A percentile compares a stretch with the other conserved stretches of the same genome.
Evolutionary conservation across 2,888 invertebrate species (phyloP).

Genomic region (Epistrophella euchroma): DNA sequence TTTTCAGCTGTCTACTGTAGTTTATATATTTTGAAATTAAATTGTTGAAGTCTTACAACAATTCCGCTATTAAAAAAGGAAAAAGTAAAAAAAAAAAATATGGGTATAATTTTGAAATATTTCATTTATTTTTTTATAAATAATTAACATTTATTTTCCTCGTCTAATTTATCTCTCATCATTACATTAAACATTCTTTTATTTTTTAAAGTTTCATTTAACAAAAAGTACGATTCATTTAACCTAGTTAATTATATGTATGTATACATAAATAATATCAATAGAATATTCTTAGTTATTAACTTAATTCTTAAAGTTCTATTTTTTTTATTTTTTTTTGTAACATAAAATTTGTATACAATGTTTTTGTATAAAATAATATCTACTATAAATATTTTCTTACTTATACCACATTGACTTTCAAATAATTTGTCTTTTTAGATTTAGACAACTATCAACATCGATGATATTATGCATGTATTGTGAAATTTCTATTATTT

Average conservation of each 20-base stretch:
- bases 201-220: conserved; percentile 8
- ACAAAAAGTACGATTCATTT: conserved; percentile 31
- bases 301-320: conserved; percentile 11
- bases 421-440: not conserved
- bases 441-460: conserved; percentile 19
- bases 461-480: conserved; percentile 21
- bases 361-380: conserved; percentile 20
- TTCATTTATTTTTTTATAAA: conserved; percentile 36
- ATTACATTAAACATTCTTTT: conserved; percentile 13
- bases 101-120: conserved; percentile 2
- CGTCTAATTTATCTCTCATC: conserved; percentile 13
- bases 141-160: conserved; percentile 27
- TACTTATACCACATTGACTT: not conserved
- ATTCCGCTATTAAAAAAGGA: not conserved
- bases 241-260: conserved; percentile 1
- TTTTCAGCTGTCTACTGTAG: too few species aligned
- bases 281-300: conserved; percentile 24
- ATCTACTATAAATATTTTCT: not conserved
- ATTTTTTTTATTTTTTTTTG: not conserved
- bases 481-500: conserved; percentile 7
- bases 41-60: too few species aligned
- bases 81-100: not conserved
- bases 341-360: not conserved
- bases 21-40: too few species aligned
- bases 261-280: conserved; percentile 22